phyloP scores from a whole-genome alignment of 2,888 invertebrate species.

The Gymnosoma rotundatum region DNA sequence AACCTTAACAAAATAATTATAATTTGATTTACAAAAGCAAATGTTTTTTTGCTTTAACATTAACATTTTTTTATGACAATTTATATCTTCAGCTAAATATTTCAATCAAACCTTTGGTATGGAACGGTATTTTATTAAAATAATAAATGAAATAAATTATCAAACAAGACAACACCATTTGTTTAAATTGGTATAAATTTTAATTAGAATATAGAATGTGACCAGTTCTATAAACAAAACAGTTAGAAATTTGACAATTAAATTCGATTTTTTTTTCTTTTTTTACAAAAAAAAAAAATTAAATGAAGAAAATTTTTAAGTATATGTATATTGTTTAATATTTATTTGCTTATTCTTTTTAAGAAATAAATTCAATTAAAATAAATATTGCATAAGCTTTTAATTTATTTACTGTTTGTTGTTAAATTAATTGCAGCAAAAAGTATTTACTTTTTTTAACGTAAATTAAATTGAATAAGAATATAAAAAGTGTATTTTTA shows the following conservation, averaged over 20 bases:
- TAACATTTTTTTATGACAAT: neutral
- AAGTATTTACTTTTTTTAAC: no score
- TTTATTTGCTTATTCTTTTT: neutral
- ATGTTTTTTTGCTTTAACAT: neutral
- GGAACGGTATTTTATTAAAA: neutral
- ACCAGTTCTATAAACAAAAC: neutral
- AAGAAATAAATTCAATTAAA: neutral
- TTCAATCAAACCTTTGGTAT: neutral
- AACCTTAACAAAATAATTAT: slow-evolving; percentile 12
- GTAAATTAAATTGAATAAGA: no score
- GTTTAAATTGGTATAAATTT: slow-evolving; percentile 18
- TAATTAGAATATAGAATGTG: slow-evolving; percentile 30
- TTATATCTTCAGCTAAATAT: neutral
- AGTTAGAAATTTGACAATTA: slow-evolving; percentile 37
- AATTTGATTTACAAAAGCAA: neutral
- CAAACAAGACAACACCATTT: neutral
- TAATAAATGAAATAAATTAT: slow-evolving; percentile 2
- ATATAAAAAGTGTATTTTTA: no score
- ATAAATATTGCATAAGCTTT: slow-evolving; percentile 12
- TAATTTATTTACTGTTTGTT: no score
- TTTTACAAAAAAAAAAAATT: neutral
- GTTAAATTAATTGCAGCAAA: no score
- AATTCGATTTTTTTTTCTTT: neutral
- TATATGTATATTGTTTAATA: neutral
- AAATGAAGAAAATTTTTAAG: neutral